Percentiles rank a stretch among this genome's conserved stretches.
These are phyloP conservation scores for Drosophila antonietae DNA, from an alignment of 2,888 invertebrate genomes.

Conservation along the genomic window DNA sequence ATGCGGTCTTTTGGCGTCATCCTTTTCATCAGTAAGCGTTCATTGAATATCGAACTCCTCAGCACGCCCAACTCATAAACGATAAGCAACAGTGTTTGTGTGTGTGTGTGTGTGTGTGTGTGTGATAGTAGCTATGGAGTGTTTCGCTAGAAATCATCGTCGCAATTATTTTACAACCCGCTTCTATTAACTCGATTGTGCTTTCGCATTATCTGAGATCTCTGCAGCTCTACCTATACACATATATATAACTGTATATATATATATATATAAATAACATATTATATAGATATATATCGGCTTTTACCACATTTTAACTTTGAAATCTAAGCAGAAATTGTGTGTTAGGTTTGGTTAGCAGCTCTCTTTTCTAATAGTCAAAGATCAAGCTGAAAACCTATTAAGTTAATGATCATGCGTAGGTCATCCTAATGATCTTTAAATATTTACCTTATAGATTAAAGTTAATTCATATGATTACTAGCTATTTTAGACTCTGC, in stretches of 20 bases:
- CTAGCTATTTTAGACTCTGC: neutral
- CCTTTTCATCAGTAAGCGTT: conserved; percentile 55
- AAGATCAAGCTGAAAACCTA: neutral
- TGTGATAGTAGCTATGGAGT: conserved; percentile 53
- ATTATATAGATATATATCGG: conserved; percentile 1
- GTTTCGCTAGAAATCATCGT: conserved; percentile 60
- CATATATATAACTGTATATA: no score
- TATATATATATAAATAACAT: no score
- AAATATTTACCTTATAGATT: neutral
- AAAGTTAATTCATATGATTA: neutral
- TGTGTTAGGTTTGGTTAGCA: neutral
- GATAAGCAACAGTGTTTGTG: conserved; percentile 62
- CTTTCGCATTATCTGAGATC: conserved; percentile 66
- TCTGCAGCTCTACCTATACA: conserved; percentile 42
- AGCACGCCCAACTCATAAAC: conserved; percentile 47
- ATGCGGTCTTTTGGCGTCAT: conserved; percentile 28
- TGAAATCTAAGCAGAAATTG: conserved; percentile 9
- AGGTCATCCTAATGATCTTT: neutral
- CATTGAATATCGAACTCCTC: conserved; percentile 67
- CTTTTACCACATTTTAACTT: conserved; percentile 15
- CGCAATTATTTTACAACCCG: conserved; percentile 60
- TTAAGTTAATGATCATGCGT: neutral
- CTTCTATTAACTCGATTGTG: conserved; percentile 64
- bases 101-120: conserved; percentile 16
- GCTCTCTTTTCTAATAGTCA: neutral